These are phyloP conservation scores for Colletes latitarsis DNA, from an alignment of 1,140 invertebrate species.

Conservation along the genomic window DNA sequence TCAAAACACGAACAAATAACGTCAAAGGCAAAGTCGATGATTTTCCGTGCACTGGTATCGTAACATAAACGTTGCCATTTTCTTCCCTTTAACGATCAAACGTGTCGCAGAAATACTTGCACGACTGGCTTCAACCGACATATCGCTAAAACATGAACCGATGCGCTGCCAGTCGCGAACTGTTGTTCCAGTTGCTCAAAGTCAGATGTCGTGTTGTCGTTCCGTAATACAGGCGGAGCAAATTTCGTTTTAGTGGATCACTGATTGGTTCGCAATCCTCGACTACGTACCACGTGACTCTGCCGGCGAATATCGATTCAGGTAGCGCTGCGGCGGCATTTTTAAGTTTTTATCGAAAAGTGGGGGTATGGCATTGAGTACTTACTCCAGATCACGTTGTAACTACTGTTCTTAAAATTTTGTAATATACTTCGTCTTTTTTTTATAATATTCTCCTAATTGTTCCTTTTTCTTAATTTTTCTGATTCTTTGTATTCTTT, in stretches of 20 bases:
- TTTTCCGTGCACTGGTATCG: background rate
- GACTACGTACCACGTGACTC: slow-evolving; percentile 83
- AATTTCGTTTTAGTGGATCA: slow-evolving; percentile 34
- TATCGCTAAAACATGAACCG: slow-evolving; percentile 61
- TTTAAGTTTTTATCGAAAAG: slow-evolving; percentile 84
- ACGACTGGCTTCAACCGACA: slow-evolving; percentile 65
- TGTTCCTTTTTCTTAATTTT: background rate
- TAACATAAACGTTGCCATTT: background rate
- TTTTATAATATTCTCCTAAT: background rate
- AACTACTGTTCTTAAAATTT: slow-evolving; percentile 42
- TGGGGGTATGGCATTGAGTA: slow-evolving; percentile 66
- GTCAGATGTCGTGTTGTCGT: slow-evolving; percentile 75
- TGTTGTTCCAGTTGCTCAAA: slow-evolving; percentile 72
- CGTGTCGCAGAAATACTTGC: slow-evolving; percentile 61
- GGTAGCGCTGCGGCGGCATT: slow-evolving; percentile 88
- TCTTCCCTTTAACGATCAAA: slow-evolving; percentile 29
- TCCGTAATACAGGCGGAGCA: slow-evolving; percentile 55
- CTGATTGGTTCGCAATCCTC: slow-evolving; percentile 78
- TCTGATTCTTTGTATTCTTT: background rate
- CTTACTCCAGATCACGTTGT: slow-evolving; percentile 75
- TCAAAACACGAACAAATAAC: slow-evolving; percentile 9
- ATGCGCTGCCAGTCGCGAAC: slow-evolving; percentile 76
- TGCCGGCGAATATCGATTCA: slow-evolving; percentile 86
- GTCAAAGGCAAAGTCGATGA: slow-evolving; percentile 1
- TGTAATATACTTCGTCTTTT: background rate